Conservation (phyloP, 2,888 invertebrate species). For the Anthoptus insignis region DNA sequence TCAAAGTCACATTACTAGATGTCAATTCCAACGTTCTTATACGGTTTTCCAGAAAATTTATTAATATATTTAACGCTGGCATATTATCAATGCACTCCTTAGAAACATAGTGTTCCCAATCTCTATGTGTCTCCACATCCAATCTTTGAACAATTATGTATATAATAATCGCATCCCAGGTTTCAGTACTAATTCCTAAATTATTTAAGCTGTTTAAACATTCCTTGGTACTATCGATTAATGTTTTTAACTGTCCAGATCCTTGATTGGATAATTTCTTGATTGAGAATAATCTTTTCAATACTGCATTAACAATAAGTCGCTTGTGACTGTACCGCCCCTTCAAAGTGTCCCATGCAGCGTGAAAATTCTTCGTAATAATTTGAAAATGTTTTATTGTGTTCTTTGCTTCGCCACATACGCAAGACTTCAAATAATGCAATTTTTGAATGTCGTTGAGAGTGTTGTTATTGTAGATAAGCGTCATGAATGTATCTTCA, state of each 20-base stretch:
- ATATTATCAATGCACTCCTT: slow-evolving; percentile 27
- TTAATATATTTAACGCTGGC: slow-evolving; percentile 27
- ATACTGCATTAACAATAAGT: slow-evolving; percentile 27
- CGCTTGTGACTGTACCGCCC: slow-evolving; percentile 37
- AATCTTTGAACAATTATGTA: slow-evolving; percentile 37
- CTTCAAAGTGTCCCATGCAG: slow-evolving; percentile 27
- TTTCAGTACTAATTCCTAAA: slow-evolving; percentile 19
- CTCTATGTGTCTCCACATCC: slow-evolving; percentile 37
- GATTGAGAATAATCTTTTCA: slow-evolving; percentile 22
- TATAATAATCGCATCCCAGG: slow-evolving; percentile 40
- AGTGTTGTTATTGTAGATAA: slow-evolving; percentile 42
- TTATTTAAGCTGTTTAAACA: slow-evolving; percentile 27
- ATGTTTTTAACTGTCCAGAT: slow-evolving; percentile 13
- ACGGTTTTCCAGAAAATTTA: slow-evolving; percentile 34
- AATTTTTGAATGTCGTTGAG: slow-evolving; percentile 43
- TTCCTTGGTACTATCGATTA: slow-evolving; percentile 23
- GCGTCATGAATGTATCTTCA: slow-evolving; percentile 44
- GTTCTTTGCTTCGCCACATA: slow-evolving; percentile 39
- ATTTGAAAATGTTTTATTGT: slow-evolving; percentile 16
- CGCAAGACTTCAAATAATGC: slow-evolving; percentile 46
- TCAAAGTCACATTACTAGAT: slow-evolving; percentile 5
- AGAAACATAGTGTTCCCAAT: slow-evolving; percentile 25
- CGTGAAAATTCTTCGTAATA: slow-evolving; percentile 11
- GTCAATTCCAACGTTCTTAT: slow-evolving; percentile 32
- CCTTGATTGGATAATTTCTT: slow-evolving; percentile 23